These are phyloP conservation scores for pig (Sus scrofa) DNA, from an alignment of 2,113 vertebrate genomes.

Conservation along the genomic window T2T-Sscrofa CM000827.6:109289001-109289500, in stretches of 20 bases:
- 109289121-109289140: neutral
- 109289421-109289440: neutral
- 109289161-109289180: neutral
- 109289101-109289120: neutral
- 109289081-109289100: neutral
- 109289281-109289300: accelerated
- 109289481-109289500: neutral
- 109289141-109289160: neutral
- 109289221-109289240: neutral
- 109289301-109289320: neutral
- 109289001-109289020: too few relatives aligned
- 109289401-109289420: neutral
- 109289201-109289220: neutral
- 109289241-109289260: neutral
- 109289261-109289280: neutral
- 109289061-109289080: too few relatives aligned
- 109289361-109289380: neutral
- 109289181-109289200: neutral
- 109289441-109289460: neutral
- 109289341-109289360: neutral
- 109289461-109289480: neutral
- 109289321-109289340: accelerated
- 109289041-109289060: too few relatives aligned
- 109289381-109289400: neutral
- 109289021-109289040: too few relatives aligned